Evolutionary conservation across 2,113 vertebrate species (phyloP), one percentile per base, ranked within the genome.

Genomic region (Numida meleagris): DNA sequence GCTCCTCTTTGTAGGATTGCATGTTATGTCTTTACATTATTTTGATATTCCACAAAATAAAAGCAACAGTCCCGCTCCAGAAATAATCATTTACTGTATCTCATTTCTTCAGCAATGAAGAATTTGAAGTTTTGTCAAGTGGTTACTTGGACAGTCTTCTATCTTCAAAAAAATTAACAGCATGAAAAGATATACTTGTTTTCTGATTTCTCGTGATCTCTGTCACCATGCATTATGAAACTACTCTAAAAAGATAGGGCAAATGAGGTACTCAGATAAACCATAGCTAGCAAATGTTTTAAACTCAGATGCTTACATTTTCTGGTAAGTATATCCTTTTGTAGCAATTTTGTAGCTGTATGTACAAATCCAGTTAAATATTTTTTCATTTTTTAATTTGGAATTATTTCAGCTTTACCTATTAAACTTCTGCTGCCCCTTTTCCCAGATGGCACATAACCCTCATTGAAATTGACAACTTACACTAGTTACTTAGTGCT

Each of bases 121-220:
- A 81, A 89, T 25, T 11, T 50, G 38, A 84, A 34, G 38, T 89
- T 89, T 90, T 53, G 45, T 42, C 20, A 82, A 82, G 20, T 23
- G 11, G 20, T 55, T 85, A 89, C 15, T 66, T 80, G 27, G 10
- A 73, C 21, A 79, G 21, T 40, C 75, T 87, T 85, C 74, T 36
- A 72, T n/a, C 23, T 78, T 48, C 23, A 82, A 72, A 90, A 79
- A 75, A 38, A 27, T 17, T 67, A 51, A 85, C 13, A 27, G 27
- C 59, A 89, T 80, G 43, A 70, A 72, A 88, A 91, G 50, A 76
- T 58, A 21, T 42, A 58, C 51, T 76, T 76, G 76, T 48, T 96
- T 91, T 80, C 48, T 86, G 84, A 46, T 73, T 92, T 27, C 38
- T 81, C 36, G 67, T 90, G 85, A 93, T 82, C 42, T 82, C 6